Percentiles rank a stretch among this genome's conserved stretches.
These are phyloP conservation scores for Sinella curviseta DNA, from an alignment of 1,140 invertebrate genomes.

Conservation along the genomic window DNA sequence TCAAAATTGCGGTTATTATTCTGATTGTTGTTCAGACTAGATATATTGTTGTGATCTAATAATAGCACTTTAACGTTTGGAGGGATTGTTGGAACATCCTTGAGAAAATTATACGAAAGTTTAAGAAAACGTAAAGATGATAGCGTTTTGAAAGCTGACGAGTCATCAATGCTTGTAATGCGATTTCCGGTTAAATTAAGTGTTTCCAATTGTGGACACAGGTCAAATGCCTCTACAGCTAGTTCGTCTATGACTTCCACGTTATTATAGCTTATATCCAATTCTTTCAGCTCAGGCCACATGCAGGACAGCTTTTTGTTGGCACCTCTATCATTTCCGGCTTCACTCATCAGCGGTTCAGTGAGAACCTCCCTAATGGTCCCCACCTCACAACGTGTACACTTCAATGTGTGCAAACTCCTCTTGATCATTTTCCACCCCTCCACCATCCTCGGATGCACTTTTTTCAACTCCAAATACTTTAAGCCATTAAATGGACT, in stretches of 20 bases:
- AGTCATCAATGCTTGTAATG: conserved; percentile 37
- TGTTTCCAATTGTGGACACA: conserved; percentile 40
- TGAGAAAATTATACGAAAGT: conserved; percentile 46
- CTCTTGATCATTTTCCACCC: conserved; percentile 31
- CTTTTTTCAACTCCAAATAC: conserved; percentile 45
- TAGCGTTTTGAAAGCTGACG: conserved; percentile 29
- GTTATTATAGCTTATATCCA: conserved; percentile 45
- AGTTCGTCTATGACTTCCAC: conserved; percentile 4
- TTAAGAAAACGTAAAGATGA: conserved; percentile 41
- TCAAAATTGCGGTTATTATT: neutral
- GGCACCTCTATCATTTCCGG: neutral
- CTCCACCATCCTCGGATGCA: conserved; percentile 30
- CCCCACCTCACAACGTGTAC: conserved; percentile 36
- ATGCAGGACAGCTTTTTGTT: conserved; percentile 3
- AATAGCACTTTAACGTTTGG: conserved; percentile 45
- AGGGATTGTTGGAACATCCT: conserved; percentile 41
- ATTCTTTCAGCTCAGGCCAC: conserved; percentile 45
- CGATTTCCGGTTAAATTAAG: conserved; percentile 46
- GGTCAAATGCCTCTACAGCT: conserved; percentile 28
- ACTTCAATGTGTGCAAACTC: conserved; percentile 45
- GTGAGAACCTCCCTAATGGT: conserved; percentile 21
- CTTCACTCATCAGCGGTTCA: neutral
- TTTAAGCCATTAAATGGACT: conserved; percentile 38
- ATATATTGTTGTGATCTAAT: conserved; percentile 44
- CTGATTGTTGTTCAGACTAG: conserved; percentile 16